Percentiles rank a stretch among this genome's conserved stretches.
phyloP scores from a whole-genome alignment of 2,113 vertebrate genomes.

The Microtus montanus region DNA sequence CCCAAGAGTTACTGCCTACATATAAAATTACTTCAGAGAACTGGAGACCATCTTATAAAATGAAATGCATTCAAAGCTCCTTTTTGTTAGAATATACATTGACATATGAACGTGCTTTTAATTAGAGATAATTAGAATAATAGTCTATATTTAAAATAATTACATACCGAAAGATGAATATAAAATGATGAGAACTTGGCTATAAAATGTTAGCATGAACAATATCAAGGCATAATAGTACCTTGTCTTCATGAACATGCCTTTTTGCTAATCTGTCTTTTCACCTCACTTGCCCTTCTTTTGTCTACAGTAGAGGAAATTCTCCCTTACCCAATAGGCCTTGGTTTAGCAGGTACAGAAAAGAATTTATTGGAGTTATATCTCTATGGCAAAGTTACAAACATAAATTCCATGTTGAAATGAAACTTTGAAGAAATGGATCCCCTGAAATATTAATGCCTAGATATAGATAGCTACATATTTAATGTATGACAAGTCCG shows the following conservation, averaged over 20 bases:
- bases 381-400: conserved; percentile 48
- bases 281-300: conserved; percentile 56
- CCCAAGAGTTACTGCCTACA: conserved; percentile 58
- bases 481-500: conserved; percentile 36
- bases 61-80: conserved; percentile 58
- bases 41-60: conserved; percentile 63
- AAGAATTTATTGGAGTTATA: conserved; percentile 43
- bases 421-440: conserved; percentile 55
- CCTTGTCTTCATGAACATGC: conserved; percentile 40
- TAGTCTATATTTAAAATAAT: conserved; percentile 79
- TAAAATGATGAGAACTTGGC: conserved; percentile 69
- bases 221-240: conserved; percentile 67
- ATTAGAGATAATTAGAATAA: conserved; percentile 80
- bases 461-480: neutral
- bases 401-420: conserved; percentile 57
- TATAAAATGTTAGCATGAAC: conserved; percentile 66
- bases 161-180: conserved; percentile 65
- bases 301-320: neutral
- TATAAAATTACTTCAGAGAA: conserved; percentile 72
- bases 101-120: conserved; percentile 75
- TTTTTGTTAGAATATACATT: conserved; percentile 67
- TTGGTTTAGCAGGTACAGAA: conserved; percentile 23
- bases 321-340: neutral
- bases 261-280: conserved; percentile 35
- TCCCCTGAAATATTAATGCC: conserved; percentile 41